phyloP scores from a whole-genome alignment of 2,113 vertebrate species.

The Pandion haliaetus region DNA sequence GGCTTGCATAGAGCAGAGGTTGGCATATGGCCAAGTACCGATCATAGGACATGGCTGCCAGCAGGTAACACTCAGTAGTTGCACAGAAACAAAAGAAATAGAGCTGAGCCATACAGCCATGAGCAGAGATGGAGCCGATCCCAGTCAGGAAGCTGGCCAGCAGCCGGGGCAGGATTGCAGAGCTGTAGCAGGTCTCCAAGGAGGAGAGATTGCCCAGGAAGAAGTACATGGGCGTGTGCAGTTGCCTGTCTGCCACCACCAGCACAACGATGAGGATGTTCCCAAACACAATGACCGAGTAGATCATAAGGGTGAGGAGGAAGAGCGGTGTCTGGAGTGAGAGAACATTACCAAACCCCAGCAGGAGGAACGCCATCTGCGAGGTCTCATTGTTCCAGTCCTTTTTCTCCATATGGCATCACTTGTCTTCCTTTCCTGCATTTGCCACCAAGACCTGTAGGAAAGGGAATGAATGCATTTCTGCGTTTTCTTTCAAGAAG shows the following conservation, averaged over 20 bases:
- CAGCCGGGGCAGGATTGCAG: background rate
- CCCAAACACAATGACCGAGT: background rate
- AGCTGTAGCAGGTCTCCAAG: background rate
- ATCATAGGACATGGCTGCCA: background rate
- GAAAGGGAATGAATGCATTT: too few species aligned
- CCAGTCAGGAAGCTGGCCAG: background rate
- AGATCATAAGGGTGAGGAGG: background rate
- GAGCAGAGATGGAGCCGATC: background rate
- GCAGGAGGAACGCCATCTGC: too few species aligned
- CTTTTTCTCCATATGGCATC: too few species aligned
- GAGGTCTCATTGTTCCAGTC: too few species aligned
- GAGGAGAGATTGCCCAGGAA: background rate
- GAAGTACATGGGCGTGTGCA: conserved; percentile 2
- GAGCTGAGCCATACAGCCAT: background rate
- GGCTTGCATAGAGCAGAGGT: background rate
- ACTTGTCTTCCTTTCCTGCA: too few species aligned
- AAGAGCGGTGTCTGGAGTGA: background rate
- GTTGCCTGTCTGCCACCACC: background rate
- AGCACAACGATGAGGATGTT: background rate
- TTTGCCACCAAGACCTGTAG: too few species aligned
- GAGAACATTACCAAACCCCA: too few species aligned
- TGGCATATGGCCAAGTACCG: background rate
- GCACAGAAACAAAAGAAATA: background rate
- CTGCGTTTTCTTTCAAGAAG: too few species aligned
- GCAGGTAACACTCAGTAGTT: background rate